A percentile compares a stretch with the other conserved stretches of the same genome.
These are phyloP conservation scores for Edolisoma coerulescens DNA, from an alignment of 2,113 vertebrate species.

Conservation along the genomic window DNA sequence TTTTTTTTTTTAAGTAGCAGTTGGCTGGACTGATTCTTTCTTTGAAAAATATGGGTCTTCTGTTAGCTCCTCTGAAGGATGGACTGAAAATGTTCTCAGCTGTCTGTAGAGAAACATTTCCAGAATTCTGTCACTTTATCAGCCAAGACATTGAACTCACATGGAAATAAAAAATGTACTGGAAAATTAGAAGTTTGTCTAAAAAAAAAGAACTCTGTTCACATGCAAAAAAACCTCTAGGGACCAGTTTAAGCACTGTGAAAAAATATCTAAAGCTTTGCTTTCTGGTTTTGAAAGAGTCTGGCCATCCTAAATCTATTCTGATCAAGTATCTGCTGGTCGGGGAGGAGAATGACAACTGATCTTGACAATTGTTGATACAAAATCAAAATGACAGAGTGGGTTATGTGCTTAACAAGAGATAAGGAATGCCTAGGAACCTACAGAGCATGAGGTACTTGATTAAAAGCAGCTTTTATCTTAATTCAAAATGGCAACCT, in stretches of 20 bases:
- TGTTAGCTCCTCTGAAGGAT: not conserved
- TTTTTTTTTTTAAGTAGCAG: not conserved
- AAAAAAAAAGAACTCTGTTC: rapidly evolving
- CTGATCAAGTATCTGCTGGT: not conserved
- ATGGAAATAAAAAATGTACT: not conserved
- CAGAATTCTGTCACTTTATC: not conserved
- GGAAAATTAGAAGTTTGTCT: not conserved
- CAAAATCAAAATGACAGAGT: not conserved
- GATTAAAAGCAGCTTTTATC: not conserved
- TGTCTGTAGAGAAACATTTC: not conserved
- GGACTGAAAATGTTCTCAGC: not conserved
- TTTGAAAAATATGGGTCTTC: not conserved
- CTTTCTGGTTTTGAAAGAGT: not conserved
- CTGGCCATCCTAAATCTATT: not conserved
- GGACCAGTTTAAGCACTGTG: not conserved
- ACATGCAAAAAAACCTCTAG: not conserved
- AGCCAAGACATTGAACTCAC: not conserved
- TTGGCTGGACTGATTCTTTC: not conserved
- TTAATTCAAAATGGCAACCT: not conserved
- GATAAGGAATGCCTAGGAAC: not conserved
- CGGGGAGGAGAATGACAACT: not conserved
- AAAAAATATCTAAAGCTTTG: not conserved
- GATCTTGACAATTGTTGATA: not conserved
- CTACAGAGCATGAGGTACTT: not conserved
- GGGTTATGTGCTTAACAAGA: not conserved